These are phyloP conservation scores for Notocelia uddmanniana DNA, from an alignment of 2,888 invertebrate genomes.

Conservation along the genomic window DNA sequence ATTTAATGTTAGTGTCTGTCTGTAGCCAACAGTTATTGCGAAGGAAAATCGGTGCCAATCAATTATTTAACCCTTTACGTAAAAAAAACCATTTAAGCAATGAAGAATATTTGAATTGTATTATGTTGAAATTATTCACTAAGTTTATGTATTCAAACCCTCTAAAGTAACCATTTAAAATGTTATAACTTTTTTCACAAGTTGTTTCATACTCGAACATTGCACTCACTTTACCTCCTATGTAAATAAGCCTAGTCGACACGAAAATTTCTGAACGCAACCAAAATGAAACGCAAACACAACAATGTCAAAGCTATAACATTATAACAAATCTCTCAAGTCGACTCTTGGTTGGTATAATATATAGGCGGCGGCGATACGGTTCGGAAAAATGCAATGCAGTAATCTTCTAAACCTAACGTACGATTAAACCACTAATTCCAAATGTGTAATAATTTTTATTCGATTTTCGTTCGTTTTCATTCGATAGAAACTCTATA, in stretches of 20 bases:
- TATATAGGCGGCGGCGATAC: background rate
- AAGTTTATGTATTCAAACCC: too few relatives aligned
- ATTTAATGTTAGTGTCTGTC: too few relatives aligned
- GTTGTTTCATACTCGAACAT: background rate
- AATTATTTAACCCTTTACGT: too few relatives aligned
- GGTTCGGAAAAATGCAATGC: background rate
- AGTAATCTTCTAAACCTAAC: background rate
- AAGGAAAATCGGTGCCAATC: too few relatives aligned
- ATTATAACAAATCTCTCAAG: conserved; percentile 29
- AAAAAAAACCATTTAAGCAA: too few relatives aligned
- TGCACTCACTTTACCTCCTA: background rate
- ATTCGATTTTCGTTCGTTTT: too few relatives aligned
- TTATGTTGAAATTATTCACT: too few relatives aligned
- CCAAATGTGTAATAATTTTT: background rate
- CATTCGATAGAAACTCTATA: too few relatives aligned
- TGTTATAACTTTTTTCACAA: background rate
- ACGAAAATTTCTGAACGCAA: conserved; percentile 7
- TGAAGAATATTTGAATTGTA: too few relatives aligned
- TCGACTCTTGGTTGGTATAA: background rate
- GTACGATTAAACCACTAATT: background rate
- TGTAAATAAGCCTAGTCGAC: conserved; percentile 10
- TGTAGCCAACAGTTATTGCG: too few relatives aligned
- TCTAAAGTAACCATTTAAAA: background rate
- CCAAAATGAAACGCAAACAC: conserved; percentile 21
- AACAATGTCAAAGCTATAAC: conserved; percentile 42